A percentile compares a stretch with the other conserved stretches of the same genome.
Evolutionary conservation across 2,888 invertebrate species (phyloP).

Genomic region (Parasteatoda lunata): DNA sequence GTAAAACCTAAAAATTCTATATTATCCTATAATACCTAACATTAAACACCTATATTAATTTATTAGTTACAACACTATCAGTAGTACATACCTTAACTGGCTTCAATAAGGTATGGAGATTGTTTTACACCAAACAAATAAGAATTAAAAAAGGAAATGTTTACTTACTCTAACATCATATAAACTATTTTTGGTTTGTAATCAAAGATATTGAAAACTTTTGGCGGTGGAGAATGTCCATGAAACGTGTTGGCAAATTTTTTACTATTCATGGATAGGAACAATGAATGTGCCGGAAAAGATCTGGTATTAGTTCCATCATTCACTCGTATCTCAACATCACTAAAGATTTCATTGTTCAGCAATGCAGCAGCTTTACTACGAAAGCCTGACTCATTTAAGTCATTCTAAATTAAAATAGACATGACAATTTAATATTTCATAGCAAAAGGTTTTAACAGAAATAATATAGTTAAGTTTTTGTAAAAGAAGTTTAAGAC

Average conservation of each 20-base stretch:
- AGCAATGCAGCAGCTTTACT: constrained; percentile 7
- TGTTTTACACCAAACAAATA: too few species aligned
- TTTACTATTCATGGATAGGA: constrained; percentile 25
- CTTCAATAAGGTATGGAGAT: too few species aligned
- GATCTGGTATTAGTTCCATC: not conserved
- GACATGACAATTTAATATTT: too few species aligned
- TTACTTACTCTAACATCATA: constrained; percentile 25
- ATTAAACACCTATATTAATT: too few species aligned
- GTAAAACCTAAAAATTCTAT: too few species aligned
- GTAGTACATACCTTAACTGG: too few species aligned
- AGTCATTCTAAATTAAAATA: too few species aligned
- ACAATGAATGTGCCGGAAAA: constrained; percentile 25
- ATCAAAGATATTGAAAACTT: not conserved
- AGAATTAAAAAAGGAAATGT: not conserved
- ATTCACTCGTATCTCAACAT: constrained; percentile 13
- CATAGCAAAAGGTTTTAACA: too few species aligned
- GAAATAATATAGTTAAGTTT: too few species aligned
- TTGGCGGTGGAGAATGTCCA: not conserved
- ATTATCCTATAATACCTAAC: too few species aligned
- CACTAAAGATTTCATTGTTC: constrained; percentile 19
- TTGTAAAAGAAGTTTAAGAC: too few species aligned
- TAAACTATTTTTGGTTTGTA: constrained; percentile 9
- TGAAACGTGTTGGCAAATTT: constrained; percentile 7
- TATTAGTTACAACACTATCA: too few species aligned
- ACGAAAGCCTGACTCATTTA: not conserved